Evolutionary conservation across 1,140 invertebrate genomes (phyloP), one percentile per base, ranked within the genome.

Genomic region (Sesamia nonagrioides): DNA sequence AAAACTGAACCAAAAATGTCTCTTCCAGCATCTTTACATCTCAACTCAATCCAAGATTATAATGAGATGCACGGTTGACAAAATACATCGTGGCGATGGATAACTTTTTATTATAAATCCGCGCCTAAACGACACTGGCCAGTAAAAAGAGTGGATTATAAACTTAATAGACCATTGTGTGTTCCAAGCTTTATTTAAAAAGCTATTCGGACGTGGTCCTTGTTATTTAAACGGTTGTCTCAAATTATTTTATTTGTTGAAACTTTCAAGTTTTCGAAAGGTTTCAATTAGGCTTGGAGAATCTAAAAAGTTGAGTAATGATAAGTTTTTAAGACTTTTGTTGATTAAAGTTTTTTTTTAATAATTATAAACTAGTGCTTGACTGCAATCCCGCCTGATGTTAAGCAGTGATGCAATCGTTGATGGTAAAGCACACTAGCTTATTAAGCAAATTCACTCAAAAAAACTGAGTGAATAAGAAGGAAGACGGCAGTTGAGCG

Each of bases 11-110:
- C 33, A 40, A n/a, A 52, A 13, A 21, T 35, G 66, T 7, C 75
- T 11, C 75, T 78, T 84, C 82, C 61, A 82, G 78, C 60, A 18
- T 7, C 4, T 68, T 7, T 45, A 77, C 45, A 45, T 56, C 40
- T 66, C 35, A 33, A 63, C 48, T 80, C 68, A 52, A 81, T 81
- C 54, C 66, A 45, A 50, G 13, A 71, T 78, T 83, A 82, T 88
- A 88, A 88, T 88, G 85, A 88, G 87, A 86, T 82, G 85, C 87
- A 84, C 84, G 84, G 83, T 87, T 87, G 85, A 88, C 87, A 84
- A 88, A 87, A 82, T 84, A 82, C 66, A 69, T 68, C 69, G 73
- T 73, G n/a, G n/a, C n/a, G 42, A 77, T 83, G 79, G 81, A 72
- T 81, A 61, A 77, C 58, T 60, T 48, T 86, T 88, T 87, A 37